Evolutionary conservation across 2,888 invertebrate species (phyloP).

Genomic region (Boloria selene): DNA sequence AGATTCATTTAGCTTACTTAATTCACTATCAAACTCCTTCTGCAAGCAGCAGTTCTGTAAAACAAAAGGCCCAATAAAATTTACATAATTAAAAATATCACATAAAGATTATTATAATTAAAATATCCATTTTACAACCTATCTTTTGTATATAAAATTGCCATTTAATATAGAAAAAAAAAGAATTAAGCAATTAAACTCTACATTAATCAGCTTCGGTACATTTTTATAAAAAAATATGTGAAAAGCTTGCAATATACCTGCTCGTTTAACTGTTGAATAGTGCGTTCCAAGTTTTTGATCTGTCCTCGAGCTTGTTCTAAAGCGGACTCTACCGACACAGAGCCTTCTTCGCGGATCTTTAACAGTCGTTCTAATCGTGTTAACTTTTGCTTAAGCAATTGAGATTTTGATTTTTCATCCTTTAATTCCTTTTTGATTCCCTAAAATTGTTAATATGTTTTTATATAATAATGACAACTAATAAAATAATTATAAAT

Average conservation of each 20-base stretch:
- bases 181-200: not conserved
- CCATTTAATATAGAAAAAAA: not conserved
- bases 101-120: no score
- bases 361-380: constrained; percentile 62
- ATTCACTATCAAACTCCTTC: constrained; percentile 60
- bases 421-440: constrained; percentile 68
- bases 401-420: constrained; percentile 53
- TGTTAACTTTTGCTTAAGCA: constrained; percentile 54
- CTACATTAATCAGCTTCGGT: no score
- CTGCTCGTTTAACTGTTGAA: constrained; percentile 62
- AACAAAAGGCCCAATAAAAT: constrained; percentile 3
- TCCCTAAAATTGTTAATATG: constrained; percentile 50
- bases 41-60: constrained; percentile 61
- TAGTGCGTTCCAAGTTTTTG: constrained; percentile 56
- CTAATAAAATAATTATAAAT: no score
- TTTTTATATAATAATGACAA: no score
- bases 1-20: constrained; percentile 62
- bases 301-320: constrained; percentile 55
- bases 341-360: constrained; percentile 52
- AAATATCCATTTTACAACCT: no score
- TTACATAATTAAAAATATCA: not conserved
- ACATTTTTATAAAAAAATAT: not conserved
- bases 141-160: no score
- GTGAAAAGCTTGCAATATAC: constrained; percentile 44
- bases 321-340: constrained; percentile 58